phyloP scores from a whole-genome alignment of 2,888 invertebrate species.

The Congeria kusceri region DNA sequence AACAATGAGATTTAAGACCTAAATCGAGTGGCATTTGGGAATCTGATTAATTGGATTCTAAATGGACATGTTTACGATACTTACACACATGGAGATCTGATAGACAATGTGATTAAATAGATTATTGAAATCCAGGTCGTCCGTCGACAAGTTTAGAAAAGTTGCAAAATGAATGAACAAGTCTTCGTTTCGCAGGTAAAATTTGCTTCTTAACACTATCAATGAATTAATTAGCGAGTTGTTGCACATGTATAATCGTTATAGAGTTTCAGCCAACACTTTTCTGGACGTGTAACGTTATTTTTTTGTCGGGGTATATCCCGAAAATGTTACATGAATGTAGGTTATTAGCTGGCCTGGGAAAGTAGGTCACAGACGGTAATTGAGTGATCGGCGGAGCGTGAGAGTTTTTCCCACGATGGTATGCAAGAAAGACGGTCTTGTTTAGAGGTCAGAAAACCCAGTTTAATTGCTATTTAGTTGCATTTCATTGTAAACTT shows the following conservation, averaged over 20 bases:
- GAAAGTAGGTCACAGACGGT: constrained; percentile 56
- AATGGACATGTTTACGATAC: constrained; percentile 34
- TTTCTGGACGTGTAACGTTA: constrained; percentile 3
- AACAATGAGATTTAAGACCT: constrained; percentile 52
- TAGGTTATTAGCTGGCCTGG: constrained; percentile 36
- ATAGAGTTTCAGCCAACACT: no score
- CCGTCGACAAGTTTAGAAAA: constrained; percentile 54
- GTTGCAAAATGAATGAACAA: constrained; percentile 76
- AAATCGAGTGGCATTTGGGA: constrained; percentile 42
- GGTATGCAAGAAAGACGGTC: constrained; percentile 51
- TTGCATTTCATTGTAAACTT: no score
- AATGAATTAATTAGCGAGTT: no score
- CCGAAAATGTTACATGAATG: constrained; percentile 7
- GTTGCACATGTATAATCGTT: no score
- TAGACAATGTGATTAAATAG: no score
- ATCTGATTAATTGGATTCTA: constrained; percentile 25
- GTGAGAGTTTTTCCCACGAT: constrained; percentile 68
- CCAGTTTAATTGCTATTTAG: no score
- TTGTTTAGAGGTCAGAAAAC: constrained; percentile 44
- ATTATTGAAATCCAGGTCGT: not conserved
- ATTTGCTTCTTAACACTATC: not conserved
- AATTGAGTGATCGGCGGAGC: constrained; percentile 46
- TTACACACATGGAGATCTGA: constrained; percentile 22
- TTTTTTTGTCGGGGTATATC: not conserved
- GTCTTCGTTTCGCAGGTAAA: constrained; percentile 77